Evolutionary conservation across 2,888 invertebrate genomes (phyloP).

Genomic region (Didymodactylos carnosus): DNA sequence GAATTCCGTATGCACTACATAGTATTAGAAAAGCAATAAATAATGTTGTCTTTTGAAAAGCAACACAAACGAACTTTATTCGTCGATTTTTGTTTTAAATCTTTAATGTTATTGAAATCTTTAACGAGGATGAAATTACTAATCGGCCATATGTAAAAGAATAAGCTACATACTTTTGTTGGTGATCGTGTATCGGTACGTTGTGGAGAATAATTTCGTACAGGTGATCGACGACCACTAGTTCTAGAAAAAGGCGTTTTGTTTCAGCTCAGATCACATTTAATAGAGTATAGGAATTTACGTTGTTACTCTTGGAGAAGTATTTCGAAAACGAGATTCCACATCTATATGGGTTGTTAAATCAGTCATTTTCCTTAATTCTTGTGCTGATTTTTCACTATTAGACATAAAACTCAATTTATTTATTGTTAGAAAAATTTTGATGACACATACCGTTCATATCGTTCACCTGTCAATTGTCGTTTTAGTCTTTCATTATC

Average conservation of each 20-base stretch:
- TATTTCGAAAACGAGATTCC: background rate
- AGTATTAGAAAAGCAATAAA: no score
- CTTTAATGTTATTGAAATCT: background rate
- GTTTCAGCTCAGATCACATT: background rate
- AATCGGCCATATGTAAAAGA: background rate
- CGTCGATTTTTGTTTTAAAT: background rate
- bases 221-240: background rate
- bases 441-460: slow-evolving; percentile 21
- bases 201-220: background rate
- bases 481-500: slow-evolving; percentile 30
- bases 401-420: background rate
- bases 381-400: slow-evolving; percentile 31
- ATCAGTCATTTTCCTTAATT: slow-evolving; percentile 20
- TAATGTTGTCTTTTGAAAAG: background rate
- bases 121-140: background rate
- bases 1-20: background rate
- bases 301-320: background rate
- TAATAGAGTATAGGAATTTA: background rate
- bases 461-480: slow-evolving; percentile 32
- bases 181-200: background rate
- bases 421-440: background rate
- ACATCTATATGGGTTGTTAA: background rate
- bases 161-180: background rate
- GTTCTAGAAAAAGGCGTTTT: background rate
- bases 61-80: background rate